Evolutionary conservation across 2,888 invertebrate species (phyloP).

Genomic region (Brenthis ino): DNA sequence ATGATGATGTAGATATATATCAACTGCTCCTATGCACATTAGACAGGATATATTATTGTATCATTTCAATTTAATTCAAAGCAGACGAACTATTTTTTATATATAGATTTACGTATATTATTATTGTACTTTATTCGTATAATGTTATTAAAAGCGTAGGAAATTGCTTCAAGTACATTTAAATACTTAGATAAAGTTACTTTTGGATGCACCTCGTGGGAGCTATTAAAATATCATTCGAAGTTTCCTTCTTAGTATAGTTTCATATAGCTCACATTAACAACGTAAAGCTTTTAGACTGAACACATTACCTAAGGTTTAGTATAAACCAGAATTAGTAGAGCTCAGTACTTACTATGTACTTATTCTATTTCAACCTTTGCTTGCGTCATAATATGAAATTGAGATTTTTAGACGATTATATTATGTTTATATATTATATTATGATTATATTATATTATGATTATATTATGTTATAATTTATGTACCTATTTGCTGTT

Average conservation of each 20-base stretch:
- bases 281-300: constrained; percentile 72
- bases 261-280: constrained; percentile 55
- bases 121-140: too few relatives aligned
- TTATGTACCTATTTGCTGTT: too few relatives aligned
- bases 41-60: too few relatives aligned
- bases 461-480: background rate
- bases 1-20: too few relatives aligned
- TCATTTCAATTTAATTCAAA: too few relatives aligned
- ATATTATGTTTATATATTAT: too few relatives aligned
- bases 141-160: too few relatives aligned
- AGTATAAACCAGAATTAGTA: constrained; percentile 17
- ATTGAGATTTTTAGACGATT: background rate
- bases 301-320: constrained; percentile 52
- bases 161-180: background rate
- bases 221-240: constrained; percentile 48
- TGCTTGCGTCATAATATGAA: constrained; percentile 3
- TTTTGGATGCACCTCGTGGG: constrained; percentile 34
- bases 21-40: too few relatives aligned
- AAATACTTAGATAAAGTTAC: background rate
- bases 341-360: constrained; percentile 11
- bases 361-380: constrained; percentile 7
- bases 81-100: too few relatives aligned
- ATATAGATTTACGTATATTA: too few relatives aligned
- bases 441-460: too few relatives aligned
- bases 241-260: constrained; percentile 60